Base-by-base conservation (phyloP, 2,888 invertebrate genomes). In the Drosophila multiciliata region DNA sequence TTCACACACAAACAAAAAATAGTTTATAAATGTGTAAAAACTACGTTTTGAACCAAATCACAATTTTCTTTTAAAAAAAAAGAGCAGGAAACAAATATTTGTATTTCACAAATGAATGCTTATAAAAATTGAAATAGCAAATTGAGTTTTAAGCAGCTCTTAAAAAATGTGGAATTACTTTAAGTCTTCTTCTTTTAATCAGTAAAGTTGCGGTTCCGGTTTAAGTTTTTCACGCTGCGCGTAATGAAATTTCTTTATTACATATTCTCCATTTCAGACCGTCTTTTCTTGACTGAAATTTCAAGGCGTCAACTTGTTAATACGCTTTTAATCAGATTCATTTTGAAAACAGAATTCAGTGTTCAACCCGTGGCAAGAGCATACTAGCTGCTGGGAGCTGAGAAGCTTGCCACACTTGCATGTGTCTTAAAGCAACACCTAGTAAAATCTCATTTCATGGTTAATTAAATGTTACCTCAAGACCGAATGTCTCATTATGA, bases 391-490 rank as follows among this genome's bases (percentile, higher is more conserved):
- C 33, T 8, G 17, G 4, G n/a, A 33, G 63, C 59, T 36, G 5
- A 49, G 23, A 33, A 15, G 33, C 1, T 36, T 17, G 54, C 3
- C 11, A 11, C 61, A 66, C 36, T 35, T 67, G 40, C 49, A 33
- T 62, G 38, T 45, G 45, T 59, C 62, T 67, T 67, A 65, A 71
- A 75, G 77, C 72, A 80, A 80, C 78, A 78, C 81, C 77, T 77
- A 12, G 64, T 59, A 63, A 80, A 86, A 88, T 71, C 86, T 80
- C 75, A 86, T 86, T 88, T 88, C 70, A 80, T 71, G 80, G 86
- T 70, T 83, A 88, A 84, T 84, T 84, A 84, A 88, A 84, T 85
- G 83, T 72, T 80, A 83, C 86, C 88, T 74, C 75, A 72, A 83
- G 73, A 75, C 80, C 75, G 48, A 59, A 65, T 62, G 49, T 65